Evolutionary conservation across 2,888 invertebrate genomes (phyloP), one percentile per base, ranked within the genome.

Genomic region (Apeira syringaria): DNA sequence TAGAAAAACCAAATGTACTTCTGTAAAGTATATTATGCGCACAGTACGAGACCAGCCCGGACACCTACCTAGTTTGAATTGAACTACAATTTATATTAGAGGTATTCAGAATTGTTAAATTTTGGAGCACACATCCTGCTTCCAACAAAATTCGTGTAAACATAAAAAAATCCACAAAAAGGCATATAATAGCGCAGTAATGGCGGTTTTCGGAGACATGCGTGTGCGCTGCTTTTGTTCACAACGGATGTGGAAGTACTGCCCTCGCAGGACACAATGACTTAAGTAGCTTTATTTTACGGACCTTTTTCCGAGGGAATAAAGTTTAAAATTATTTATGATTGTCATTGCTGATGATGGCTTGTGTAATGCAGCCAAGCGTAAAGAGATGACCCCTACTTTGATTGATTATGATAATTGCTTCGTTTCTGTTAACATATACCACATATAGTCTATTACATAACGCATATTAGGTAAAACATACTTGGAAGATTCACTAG

Each of bases 131-230:
- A 53, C 61, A 74, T 74, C 74, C 73, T 74, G 73, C 50, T 40
- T 53, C 6, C 29, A 50, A 70, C 68, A 69, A 71, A 67, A 71
- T 73, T 63, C 53, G 55, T 53, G 36, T 55, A 48, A 52, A 53
- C 56, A 61, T 27, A 50, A 70, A 42, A 51, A 49, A 68, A 77
- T 72, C 59, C 60, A 78, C 79, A 83, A 82, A 84, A 73, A 78
- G 73, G 74, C 84, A 85, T 86, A 80, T 85, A 86, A 82, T 78
- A 76, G 77, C 68, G 61, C 38, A 59, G 61, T 76, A 79, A 80
- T 74, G 64, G 68, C 57, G 73, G 76, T 78, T 77, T 74, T 64
- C 73, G 74, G 68, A 56, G 49, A 48, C 53, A 52, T 52, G 53
- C 53, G 51, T 48, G 26, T 33, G 48, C 38, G 48, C 35, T 43